phyloP scores from a whole-genome alignment of 1,140 invertebrate species.

The Arion vulgaris region DNA sequence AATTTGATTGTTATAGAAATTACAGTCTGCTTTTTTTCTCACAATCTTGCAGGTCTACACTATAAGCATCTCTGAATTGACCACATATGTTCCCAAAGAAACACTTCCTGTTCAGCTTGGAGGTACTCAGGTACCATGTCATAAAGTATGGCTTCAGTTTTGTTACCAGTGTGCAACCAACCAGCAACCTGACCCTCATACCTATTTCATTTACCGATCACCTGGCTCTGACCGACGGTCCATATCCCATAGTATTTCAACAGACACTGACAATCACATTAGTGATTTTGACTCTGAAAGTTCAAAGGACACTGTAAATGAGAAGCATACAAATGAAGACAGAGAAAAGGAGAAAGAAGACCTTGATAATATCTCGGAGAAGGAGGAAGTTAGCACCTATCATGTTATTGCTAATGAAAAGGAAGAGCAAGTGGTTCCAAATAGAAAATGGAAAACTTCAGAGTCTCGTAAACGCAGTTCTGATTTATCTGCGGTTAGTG shows the following conservation, averaged over 20 bases:
- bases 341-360: constrained; percentile 64
- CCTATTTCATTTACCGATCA: constrained; percentile 53
- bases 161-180: constrained; percentile 77
- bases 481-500: constrained; percentile 39
- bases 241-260: constrained; percentile 57
- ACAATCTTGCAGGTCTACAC: constrained; percentile 83
- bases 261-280: constrained; percentile 58
- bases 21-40: too few relatives aligned
- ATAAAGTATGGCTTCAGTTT: constrained; percentile 88
- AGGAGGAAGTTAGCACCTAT: constrained; percentile 53
- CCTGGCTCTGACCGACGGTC: constrained; percentile 31
- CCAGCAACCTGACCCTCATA: constrained; percentile 53
- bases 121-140: constrained; percentile 87
- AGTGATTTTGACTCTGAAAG: constrained; percentile 74
- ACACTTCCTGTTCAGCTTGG: constrained; percentile 89
- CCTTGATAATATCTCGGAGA: constrained; percentile 50
- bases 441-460: constrained; percentile 55
- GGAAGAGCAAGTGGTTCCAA: background rate
- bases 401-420: constrained; percentile 32
- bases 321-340: constrained; percentile 71
- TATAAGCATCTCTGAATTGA: constrained; percentile 85
- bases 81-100: constrained; percentile 77
- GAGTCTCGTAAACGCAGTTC: constrained; percentile 48
- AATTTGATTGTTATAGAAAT: too few relatives aligned
- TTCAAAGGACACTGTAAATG: constrained; percentile 70